Percentiles rank a stretch among this genome's conserved stretches.
These are phyloP conservation scores for Halcyon leucocephala DNA, from an alignment of 2,797 vertebrate species.

Conservation along the genomic window DNA sequence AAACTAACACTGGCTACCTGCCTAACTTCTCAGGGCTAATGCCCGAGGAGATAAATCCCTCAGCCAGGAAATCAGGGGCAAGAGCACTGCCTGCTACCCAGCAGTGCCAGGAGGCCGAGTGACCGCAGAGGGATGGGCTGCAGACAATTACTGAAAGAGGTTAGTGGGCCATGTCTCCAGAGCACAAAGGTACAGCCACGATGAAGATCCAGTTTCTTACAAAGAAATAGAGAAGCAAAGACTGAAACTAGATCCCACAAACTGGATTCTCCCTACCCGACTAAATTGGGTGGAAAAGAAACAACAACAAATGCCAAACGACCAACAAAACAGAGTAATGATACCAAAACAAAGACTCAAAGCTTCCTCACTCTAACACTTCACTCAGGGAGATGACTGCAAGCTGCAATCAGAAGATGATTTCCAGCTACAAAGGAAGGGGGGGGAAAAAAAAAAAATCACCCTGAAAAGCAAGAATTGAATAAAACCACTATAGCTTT, in stretches of 20 bases:
- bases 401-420: neutral
- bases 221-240: neutral
- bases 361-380: neutral
- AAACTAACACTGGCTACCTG: fast-evolving
- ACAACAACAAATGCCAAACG: neutral
- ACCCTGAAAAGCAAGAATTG: constrained; percentile 35
- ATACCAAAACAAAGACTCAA: neutral
- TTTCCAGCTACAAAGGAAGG: neutral
- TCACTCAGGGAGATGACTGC: neutral
- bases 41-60: neutral
- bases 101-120: neutral
- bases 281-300: neutral
- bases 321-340: neutral
- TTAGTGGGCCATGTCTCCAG: neutral
- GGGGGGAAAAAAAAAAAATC: neutral
- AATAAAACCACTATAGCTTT: constrained; percentile 42
- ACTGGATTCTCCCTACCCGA: neutral
- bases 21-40: neutral
- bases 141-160: fast-evolving
- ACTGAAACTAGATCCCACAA: neutral
- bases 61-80: neutral
- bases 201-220: fast-evolving
- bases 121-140: fast-evolving
- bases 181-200: neutral
- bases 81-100: neutral